These are phyloP conservation scores for Andrena cerasifolii DNA, from an alignment of 1,140 invertebrate genomes.

Conservation along the genomic window DNA sequence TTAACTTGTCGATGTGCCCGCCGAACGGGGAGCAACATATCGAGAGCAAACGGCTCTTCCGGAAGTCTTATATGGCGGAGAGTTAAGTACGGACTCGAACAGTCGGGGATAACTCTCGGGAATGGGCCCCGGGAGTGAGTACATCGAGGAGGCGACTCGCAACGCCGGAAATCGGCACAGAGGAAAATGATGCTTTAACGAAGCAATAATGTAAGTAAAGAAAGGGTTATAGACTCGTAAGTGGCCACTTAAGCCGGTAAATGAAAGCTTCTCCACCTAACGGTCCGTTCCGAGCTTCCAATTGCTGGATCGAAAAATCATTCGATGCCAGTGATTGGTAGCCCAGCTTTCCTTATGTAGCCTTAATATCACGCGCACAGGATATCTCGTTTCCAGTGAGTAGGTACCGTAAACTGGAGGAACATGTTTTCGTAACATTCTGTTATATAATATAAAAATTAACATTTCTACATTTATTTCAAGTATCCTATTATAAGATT, in stretches of 20 bases:
- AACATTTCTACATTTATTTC: too few species aligned
- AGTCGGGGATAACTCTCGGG: slow-evolving; percentile 43
- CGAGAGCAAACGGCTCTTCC: slow-evolving; percentile 64
- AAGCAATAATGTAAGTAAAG: slow-evolving; percentile 65
- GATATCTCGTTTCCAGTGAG: too few species aligned
- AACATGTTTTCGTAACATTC: too few species aligned
- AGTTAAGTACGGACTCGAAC: slow-evolving; percentile 52
- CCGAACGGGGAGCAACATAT: slow-evolving; percentile 49
- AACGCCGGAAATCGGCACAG: slow-evolving; percentile 55
- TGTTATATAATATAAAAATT: too few species aligned
- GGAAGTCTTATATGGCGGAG: slow-evolving; percentile 64
- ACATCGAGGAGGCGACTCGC: slow-evolving; percentile 17
- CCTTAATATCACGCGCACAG: too few species aligned
- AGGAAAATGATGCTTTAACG: slow-evolving; percentile 66
- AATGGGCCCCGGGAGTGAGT: slow-evolving; percentile 44
- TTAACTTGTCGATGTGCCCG: slow-evolving; percentile 25
- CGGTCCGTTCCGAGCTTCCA: slow-evolving; percentile 26
- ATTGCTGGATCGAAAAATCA: slow-evolving; percentile 40
- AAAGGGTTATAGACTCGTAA: slow-evolving; percentile 62
- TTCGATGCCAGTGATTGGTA: background rate
- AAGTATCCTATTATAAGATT: too few species aligned
- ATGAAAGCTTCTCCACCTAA: slow-evolving; percentile 55
- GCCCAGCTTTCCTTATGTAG: too few species aligned
- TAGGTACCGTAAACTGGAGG: too few species aligned
- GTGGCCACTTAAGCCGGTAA: slow-evolving; percentile 49